phyloP scores from a whole-genome alignment of 2,113 vertebrate species.

The Percopsis transmontana region DNA sequence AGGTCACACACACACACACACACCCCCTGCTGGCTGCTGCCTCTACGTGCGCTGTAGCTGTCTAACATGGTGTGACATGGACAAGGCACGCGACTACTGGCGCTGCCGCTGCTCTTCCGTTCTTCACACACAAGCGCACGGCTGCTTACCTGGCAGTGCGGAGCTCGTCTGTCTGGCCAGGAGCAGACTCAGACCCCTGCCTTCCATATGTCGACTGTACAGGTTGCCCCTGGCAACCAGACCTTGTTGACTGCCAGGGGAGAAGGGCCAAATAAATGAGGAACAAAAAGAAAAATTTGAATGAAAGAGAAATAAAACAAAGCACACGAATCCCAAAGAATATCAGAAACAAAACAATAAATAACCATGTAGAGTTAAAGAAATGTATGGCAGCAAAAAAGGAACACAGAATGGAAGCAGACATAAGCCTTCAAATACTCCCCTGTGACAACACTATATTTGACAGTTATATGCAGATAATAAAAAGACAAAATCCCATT shows the following conservation, averaged over 20 bases:
- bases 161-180: conserved; percentile 27
- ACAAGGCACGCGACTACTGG: too few species aligned
- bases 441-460: neutral
- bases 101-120: too few species aligned
- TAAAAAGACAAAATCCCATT: conserved; percentile 33
- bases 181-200: conserved; percentile 30
- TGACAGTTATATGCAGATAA: neutral
- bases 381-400: neutral
- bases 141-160: conserved; percentile 57
- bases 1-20: neutral
- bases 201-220: conserved; percentile 73
- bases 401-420: conserved; percentile 5
- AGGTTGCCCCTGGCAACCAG: conserved; percentile 69
- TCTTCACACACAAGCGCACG: neutral
- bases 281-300: neutral
- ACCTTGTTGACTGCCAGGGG: conserved; percentile 61
- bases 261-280: conserved; percentile 6
- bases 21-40: too few species aligned
- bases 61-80: too few species aligned
- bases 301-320: neutral
- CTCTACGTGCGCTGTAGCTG: too few species aligned
- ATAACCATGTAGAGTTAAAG: neutral
- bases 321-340: neutral
- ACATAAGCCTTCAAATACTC: neutral
- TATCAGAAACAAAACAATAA: neutral